Evolutionary conservation across 2,113 vertebrate species (phyloP).

Genomic region (Crotophaga sulcirostris): DNA sequence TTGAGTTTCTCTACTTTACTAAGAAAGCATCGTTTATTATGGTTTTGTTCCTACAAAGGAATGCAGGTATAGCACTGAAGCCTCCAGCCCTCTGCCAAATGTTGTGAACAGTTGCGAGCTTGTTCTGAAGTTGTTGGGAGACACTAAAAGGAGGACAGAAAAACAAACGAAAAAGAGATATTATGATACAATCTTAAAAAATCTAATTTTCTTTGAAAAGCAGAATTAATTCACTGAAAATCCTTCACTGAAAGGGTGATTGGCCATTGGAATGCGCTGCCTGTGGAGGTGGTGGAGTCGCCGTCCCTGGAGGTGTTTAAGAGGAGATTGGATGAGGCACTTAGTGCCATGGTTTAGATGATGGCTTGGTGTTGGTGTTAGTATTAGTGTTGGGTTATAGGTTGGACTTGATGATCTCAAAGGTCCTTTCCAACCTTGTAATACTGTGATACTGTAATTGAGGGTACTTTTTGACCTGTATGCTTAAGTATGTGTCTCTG

Average conservation of each 20-base stretch:
- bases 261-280: too few species aligned
- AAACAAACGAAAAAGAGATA: background rate
- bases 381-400: too few species aligned
- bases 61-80: background rate
- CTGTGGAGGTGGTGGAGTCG: too few species aligned
- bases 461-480: background rate
- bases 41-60: rapidly evolving
- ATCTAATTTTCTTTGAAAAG: background rate
- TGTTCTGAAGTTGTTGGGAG: background rate
- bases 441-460: too few species aligned
- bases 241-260: too few species aligned
- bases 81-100: background rate
- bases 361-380: too few species aligned
- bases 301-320: too few species aligned
- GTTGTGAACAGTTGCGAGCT: background rate
- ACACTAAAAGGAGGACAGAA: background rate
- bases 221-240: too few species aligned
- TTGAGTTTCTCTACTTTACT: background rate
- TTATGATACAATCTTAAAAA: background rate
- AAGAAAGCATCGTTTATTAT: background rate
- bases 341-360: too few species aligned
- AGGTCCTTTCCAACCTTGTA: too few species aligned
- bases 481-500: background rate
- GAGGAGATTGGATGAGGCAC: too few species aligned
- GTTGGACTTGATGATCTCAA: too few species aligned